Base-by-base conservation (phyloP, 2,888 invertebrate genomes). In the Lasius platythorax region DNA sequence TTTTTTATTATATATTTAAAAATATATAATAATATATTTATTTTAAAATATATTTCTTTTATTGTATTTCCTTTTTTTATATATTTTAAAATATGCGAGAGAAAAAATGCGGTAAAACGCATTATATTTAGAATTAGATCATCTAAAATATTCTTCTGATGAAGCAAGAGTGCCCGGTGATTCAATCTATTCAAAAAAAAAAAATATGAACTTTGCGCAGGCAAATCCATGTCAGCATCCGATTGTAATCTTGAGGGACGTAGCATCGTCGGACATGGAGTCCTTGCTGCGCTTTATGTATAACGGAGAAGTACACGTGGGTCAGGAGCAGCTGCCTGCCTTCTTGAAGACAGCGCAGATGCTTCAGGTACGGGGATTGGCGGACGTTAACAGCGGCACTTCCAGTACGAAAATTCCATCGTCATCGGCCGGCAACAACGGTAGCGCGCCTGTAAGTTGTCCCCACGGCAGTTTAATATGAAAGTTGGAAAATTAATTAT, bases 221-320 rank as follows among this genome's bases (percentile, higher is more conserved):
- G 98, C 98, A 82, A 98, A 98, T 95, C 98, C 98, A 88, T 98
- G 98, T 95, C 97, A 98, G 95, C 98, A 98, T 95, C 98, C 98
- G 68, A 98, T 98, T 92, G 97, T 98, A 90, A 98, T 98, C 93
- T 96, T 98, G 88, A 96, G 98, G 93, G 98, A 98, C 95, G 98
- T 98, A 33, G 97, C 97, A 93, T 97, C 97, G 93, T 97, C 97
- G 94, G 98, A 98, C 93, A 98, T 98, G 96, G 98, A 98, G 94
- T 98, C 97, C 94, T 96, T 98, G 92, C 96, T 98, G 92, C 97
- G 98, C 95, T 98, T 98, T 96, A 98, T 98, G 98, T 98, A 98
- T 95, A 98, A 98, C 95, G 98, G 98, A 86, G 98, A 98, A 95
- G 98, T 98, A 50, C 97, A 98, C 95, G 98, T 98, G 91, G 98